phyloP scores from a whole-genome alignment of 1,140 invertebrate species.

The Sinonovacula constricta region DNA sequence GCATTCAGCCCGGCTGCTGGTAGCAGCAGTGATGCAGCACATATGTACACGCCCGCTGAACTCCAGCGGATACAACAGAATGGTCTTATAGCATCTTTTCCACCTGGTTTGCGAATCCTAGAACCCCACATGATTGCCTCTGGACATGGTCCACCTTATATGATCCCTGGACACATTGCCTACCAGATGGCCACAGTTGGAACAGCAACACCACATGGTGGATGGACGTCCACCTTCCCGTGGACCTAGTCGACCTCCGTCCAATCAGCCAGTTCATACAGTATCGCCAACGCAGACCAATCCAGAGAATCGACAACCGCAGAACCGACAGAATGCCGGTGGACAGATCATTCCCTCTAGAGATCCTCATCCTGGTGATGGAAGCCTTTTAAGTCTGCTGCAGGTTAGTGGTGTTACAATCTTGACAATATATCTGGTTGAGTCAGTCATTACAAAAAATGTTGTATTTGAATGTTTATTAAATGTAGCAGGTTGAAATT shows the following conservation, averaged over 20 bases:
- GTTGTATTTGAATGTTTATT: too few relatives aligned
- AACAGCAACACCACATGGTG: slow-evolving; percentile 53
- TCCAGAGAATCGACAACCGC: slow-evolving; percentile 12
- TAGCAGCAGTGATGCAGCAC: slow-evolving; percentile 46
- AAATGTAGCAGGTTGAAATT: too few relatives aligned
- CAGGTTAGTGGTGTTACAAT: too few relatives aligned
- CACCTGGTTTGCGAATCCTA: slow-evolving; percentile 46
- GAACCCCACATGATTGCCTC: slow-evolving; percentile 58
- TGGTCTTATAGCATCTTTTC: slow-evolving; percentile 53
- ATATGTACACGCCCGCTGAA: slow-evolving; percentile 58
- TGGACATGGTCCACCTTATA: slow-evolving; percentile 29
- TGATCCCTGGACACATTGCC: slow-evolving; percentile 43
- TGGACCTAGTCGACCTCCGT: slow-evolving; percentile 40
- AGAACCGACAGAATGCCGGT: neutral
- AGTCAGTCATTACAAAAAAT: too few relatives aligned
- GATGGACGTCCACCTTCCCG: slow-evolving; percentile 50
- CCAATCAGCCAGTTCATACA: slow-evolving; percentile 21
- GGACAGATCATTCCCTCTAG: neutral
- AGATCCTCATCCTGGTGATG: slow-evolving; percentile 54
- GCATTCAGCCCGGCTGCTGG: slow-evolving; percentile 56
- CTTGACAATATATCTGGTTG: too few relatives aligned
- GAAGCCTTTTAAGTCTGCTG: slow-evolving; percentile 60
- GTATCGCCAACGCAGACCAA: slow-evolving; percentile 44
- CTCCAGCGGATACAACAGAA: slow-evolving; percentile 49
- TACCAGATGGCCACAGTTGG: slow-evolving; percentile 28